Percentiles rank a stretch among this genome's conserved stretches.
These are phyloP conservation scores for Acleris emargana DNA, from an alignment of 2,888 invertebrate genomes.

Conservation along the genomic window DNA sequence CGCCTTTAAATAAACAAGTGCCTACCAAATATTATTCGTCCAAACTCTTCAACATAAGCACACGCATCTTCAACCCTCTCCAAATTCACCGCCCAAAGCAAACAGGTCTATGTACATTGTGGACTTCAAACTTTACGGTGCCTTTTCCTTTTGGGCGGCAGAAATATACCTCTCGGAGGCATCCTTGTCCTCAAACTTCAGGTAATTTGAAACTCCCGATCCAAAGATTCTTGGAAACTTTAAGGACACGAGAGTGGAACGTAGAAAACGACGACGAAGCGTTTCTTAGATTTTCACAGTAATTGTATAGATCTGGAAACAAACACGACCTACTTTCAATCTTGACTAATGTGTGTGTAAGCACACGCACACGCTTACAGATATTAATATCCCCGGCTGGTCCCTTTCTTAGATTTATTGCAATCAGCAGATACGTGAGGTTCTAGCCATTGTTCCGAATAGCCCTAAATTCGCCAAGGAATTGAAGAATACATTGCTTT, in stretches of 20 bases:
- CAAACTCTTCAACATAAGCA: too few species aligned
- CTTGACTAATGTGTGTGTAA: not conserved
- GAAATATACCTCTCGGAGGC: not conserved
- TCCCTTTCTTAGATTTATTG: constrained; percentile 1
- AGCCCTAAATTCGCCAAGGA: too few species aligned
- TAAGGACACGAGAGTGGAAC: constrained; percentile 7
- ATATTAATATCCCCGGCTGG: not conserved
- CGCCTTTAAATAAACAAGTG: too few species aligned
- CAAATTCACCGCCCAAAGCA: too few species aligned
- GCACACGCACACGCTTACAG: not conserved
- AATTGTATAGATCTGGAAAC: not conserved
- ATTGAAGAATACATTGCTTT: too few species aligned
- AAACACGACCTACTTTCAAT: not conserved
- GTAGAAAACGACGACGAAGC: not conserved
- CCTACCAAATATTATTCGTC: constrained; percentile 4
- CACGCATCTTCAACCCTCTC: too few species aligned
- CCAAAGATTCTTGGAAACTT: constrained; percentile 9
- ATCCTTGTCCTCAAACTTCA: constrained; percentile 25
- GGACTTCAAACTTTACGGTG: not conserved
- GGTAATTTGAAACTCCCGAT: constrained; percentile 23
- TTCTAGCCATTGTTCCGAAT: not conserved
- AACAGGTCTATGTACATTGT: not conserved
- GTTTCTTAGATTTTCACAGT: not conserved
- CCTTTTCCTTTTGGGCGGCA: too few species aligned
- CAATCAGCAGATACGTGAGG: not conserved